Evolutionary conservation across 2,888 invertebrate genomes (phyloP).

Genomic region (Anthophora plumipes): DNA sequence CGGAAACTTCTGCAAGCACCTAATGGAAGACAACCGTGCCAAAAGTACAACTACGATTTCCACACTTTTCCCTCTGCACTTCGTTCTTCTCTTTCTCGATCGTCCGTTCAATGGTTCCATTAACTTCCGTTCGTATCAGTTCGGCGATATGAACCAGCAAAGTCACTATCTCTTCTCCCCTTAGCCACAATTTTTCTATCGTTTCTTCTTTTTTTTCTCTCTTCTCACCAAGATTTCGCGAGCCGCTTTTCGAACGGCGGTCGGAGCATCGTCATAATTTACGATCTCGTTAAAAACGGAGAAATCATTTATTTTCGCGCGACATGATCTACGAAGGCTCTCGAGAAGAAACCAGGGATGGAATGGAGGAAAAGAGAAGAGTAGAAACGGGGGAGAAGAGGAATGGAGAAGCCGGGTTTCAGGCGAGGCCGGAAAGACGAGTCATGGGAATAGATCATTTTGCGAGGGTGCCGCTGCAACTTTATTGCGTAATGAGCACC

Average conservation of each 20-base stretch:
- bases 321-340: conserved; percentile 58
- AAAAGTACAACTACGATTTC: not conserved
- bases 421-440: conserved; percentile 12
- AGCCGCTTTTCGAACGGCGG: conserved; percentile 32
- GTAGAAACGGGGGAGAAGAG: not conserved
- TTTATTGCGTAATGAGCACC: conserved; percentile 52
- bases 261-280: conserved; percentile 58
- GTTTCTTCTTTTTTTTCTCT: conserved; percentile 31
- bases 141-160: conserved; percentile 37
- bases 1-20: no score
- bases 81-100: no score
- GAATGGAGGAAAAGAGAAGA: not conserved
- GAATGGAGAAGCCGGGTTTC: not conserved
- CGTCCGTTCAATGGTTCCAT: conserved; percentile 15
- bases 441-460: conserved; percentile 47
- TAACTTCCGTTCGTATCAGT: conserved; percentile 54
- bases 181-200: not conserved
- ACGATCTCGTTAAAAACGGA: conserved; percentile 70
- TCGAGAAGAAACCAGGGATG: conserved; percentile 29
- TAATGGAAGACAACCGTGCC: not conserved
- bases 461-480: not conserved
- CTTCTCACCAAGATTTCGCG: conserved; percentile 34
- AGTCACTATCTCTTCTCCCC: not conserved
- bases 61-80: not conserved
- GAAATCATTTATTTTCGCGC: conserved; percentile 67